phyloP scores from a whole-genome alignment of 2,888 invertebrate species.

The Nomada lathburiana region DNA sequence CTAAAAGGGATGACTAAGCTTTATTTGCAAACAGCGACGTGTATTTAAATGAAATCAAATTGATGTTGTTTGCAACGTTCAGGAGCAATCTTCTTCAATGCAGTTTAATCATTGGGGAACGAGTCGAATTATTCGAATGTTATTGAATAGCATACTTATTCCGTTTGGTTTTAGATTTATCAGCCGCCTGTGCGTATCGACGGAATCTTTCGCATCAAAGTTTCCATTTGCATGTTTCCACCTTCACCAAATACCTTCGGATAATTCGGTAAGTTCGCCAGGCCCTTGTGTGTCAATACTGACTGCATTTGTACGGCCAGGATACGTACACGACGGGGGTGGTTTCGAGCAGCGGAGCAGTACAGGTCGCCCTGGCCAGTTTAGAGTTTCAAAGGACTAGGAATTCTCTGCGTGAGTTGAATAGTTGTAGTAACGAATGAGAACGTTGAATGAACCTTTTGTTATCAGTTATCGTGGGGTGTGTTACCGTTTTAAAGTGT shows the following conservation, averaged over 20 bases:
- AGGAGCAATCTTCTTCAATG: background rate
- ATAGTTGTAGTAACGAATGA: conserved; percentile 52
- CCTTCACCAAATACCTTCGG: background rate
- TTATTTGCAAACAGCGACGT: background rate
- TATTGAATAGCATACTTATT: background rate
- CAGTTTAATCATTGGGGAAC: background rate
- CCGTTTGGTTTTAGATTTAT: too few relatives aligned
- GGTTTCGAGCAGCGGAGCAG: conserved; percentile 47
- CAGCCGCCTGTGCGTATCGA: background rate
- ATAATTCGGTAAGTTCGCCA: conserved; percentile 5
- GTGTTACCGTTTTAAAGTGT: conserved; percentile 11
- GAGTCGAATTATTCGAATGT: too few relatives aligned
- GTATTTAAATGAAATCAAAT: background rate
- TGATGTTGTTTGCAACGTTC: too few relatives aligned
- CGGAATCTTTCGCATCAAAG: conserved; percentile 1
- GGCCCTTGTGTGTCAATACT: conserved; percentile 38
- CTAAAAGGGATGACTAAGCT: background rate
- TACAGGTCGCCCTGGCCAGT: conserved; percentile 33
- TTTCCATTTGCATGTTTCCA: background rate
- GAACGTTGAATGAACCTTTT: conserved; percentile 48
- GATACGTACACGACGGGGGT: conserved; percentile 16
- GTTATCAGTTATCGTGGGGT: conserved; percentile 29
- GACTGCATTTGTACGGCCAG: conserved; percentile 31
- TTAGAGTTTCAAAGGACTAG: conserved; percentile 54
- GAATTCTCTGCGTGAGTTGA: conserved; percentile 50